A percentile compares a stretch with the other conserved stretches of the same genome.
Conservation (phyloP, 2,888 invertebrate genomes). For the Xanthia togata region DNA sequence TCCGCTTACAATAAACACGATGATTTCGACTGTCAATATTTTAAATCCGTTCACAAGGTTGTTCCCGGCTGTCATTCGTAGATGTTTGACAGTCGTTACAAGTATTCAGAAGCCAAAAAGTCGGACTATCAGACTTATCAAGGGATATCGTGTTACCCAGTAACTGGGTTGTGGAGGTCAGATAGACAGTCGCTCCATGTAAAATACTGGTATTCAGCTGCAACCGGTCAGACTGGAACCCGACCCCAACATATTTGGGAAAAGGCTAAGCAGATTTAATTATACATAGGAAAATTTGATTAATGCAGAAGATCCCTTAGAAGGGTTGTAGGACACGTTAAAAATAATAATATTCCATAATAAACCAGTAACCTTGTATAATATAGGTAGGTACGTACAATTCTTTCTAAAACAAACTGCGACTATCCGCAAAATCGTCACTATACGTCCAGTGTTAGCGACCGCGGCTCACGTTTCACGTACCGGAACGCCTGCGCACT, state of each 20-base stretch:
- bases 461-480: slow-evolving; percentile 49
- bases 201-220: no score
- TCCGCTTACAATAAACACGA: neutral
- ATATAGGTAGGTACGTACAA: neutral
- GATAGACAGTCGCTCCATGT: no score
- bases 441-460: slow-evolving; percentile 34
- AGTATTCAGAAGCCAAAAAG: no score
- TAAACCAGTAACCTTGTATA: neutral
- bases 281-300: neutral
- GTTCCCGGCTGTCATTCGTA: no score
- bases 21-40: neutral
- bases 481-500: slow-evolving; percentile 42
- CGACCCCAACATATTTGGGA: no score
- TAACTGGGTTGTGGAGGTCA: no score
- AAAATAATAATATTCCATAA: neutral
- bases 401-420: slow-evolving; percentile 7
- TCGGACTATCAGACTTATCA: no score
- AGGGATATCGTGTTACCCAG: no score
- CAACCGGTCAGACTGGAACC: no score
- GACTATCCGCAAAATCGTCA: slow-evolving; percentile 26
- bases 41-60: neutral
- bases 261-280: no score
- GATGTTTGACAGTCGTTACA: no score
- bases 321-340: neutral
- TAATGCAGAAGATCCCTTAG: neutral